Evolutionary conservation across 2,888 invertebrate species (phyloP), one percentile per base, ranked within the genome.

Genomic region (Pharmacophagus antenor): DNA sequence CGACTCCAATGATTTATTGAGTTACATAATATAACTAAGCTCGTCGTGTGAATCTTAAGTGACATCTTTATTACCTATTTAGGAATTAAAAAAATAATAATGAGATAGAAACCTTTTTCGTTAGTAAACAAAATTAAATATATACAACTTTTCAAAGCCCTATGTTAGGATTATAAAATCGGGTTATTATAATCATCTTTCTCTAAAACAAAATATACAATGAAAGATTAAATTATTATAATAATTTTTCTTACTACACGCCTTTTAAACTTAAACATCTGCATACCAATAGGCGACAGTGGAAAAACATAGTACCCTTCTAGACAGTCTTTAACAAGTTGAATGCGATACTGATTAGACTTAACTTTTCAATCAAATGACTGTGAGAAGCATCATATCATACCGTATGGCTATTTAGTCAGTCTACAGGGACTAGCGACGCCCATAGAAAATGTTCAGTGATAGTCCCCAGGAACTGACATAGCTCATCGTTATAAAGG

Each of bases 1-100:
- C 21, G 17, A 55, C 37, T 56, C 22, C 21, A 25, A 51, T 51
- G 55, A 42, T 31, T 31, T 31, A 31, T 31, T 31, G 12, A 31
- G 2, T 31, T 31, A 12, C 31, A 2, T 31, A 31, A 31, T 31
- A 31, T n/a, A n/a, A n/a, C n/a, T n/a, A n/a, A n/a, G n/a, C n/a
- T 10, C 31, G 15, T 15, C 12, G 31, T 15, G 10, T 3, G 31
- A 15, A 31, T 15, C 31, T 31, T 12, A 31, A 31, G 31, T 10
- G n/a, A n/a, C n/a, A n/a, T n/a, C n/a, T n/a, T n/a, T n/a, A n/a
- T n/a, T n/a, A n/a, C n/a, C n/a, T n/a, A n/a, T n/a, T n/a, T n/a
- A n/a, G n/a, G n/a, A n/a, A n/a, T n/a, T n/a, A n/a, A n/a, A n/a
- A n/a, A n/a, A n/a, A n/a, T n/a, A n/a, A n/a, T 12, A 12, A 31